Conservation (phyloP, 2,888 invertebrate genomes). For the Lutraria lutraria region DNA sequence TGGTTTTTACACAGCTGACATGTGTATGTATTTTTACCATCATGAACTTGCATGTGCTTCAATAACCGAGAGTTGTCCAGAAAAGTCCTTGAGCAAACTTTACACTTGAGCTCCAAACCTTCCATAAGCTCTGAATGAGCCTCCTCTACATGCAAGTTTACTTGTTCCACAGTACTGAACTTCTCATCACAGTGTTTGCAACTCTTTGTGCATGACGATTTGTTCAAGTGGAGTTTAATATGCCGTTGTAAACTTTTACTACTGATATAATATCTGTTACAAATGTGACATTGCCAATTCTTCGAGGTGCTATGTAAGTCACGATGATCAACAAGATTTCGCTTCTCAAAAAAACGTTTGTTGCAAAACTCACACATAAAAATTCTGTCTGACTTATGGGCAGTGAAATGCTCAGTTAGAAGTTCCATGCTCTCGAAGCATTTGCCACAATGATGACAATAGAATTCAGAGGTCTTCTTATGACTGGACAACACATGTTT, state of each 20-base stretch:
- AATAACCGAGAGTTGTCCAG: conserved; percentile 40
- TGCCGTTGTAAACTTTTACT: conserved; percentile 62
- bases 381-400: conserved; percentile 58
- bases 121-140: conserved; percentile 44
- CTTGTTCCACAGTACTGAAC: conserved; percentile 49
- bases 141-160: conserved; percentile 44
- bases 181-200: conserved; percentile 60
- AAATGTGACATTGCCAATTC: conserved; percentile 57
- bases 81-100: conserved; percentile 46
- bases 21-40: conserved; percentile 41
- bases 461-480: conserved; percentile 51
- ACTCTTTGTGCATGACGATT: conserved; percentile 27
- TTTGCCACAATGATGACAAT: conserved; percentile 63
- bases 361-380: conserved; percentile 60
- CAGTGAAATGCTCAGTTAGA: conserved; percentile 48
- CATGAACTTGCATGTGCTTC: conserved; percentile 62
- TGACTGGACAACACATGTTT: conserved; percentile 60
- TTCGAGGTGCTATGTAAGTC: conserved; percentile 48
- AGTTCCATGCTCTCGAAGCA: conserved; percentile 38
- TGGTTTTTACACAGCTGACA: conserved; percentile 45
- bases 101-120: conserved; percentile 46
- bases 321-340: conserved; percentile 63
- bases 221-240: conserved; percentile 58
- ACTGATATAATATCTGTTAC: conserved; percentile 57
- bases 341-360: conserved; percentile 64